Conservation (phyloP, 2,797 vertebrate species). For the Lutjanus campechanus region DNA sequence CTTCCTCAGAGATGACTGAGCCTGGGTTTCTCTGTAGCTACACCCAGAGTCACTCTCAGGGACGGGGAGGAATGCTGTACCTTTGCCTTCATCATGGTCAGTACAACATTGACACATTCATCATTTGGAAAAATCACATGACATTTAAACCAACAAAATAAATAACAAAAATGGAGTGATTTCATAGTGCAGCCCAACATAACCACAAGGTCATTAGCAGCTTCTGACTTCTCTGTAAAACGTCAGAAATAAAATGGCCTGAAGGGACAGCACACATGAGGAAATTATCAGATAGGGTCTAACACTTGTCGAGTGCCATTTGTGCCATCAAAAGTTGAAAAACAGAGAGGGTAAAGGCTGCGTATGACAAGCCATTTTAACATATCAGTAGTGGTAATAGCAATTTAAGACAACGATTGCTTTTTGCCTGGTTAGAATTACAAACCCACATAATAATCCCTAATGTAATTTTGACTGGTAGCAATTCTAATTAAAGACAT, state of each 20-base stretch:
- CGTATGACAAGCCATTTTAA: not conserved
- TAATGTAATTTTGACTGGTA: too few relatives aligned
- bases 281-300: not conserved
- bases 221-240: conserved; percentile 90
- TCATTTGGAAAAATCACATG: conserved; percentile 44
- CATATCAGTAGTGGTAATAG: too few relatives aligned
- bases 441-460: too few relatives aligned
- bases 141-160: conserved; percentile 54
- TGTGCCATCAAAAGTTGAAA: conserved; percentile 41
- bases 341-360: not conserved
- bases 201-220: conserved; percentile 84
- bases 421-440: too few relatives aligned
- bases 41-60: conserved; percentile 81
- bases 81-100: conserved; percentile 57
- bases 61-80: conserved; percentile 51
- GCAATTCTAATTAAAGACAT: too few relatives aligned
- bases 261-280: conserved; percentile 56
- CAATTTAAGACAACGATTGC: too few relatives aligned
- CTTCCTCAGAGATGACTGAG: conserved; percentile 65
- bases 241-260: conserved; percentile 82
- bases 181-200: conserved; percentile 73
- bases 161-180: conserved; percentile 31
- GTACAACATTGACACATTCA: conserved; percentile 50
- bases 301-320: not conserved
- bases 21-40: conserved; percentile 90